Evolutionary conservation across 2,888 invertebrate genomes (phyloP).

Genomic region (Ashinkailepas kermadecensis): DNA sequence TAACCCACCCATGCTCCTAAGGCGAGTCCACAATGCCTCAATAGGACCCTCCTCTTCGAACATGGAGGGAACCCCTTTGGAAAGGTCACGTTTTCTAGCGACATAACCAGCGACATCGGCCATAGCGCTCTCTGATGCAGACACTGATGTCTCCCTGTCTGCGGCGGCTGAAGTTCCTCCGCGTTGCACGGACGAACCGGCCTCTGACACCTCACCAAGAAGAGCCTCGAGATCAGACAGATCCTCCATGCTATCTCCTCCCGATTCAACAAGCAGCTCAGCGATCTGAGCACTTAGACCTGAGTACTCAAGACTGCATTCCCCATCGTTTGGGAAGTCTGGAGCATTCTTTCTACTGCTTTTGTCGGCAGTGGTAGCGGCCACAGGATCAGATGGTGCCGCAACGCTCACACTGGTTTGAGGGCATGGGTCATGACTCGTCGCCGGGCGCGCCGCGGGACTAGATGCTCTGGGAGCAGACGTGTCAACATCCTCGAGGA

Average conservation of each 20-base stretch:
- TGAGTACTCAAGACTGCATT: background rate
- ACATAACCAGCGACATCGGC: background rate
- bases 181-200: background rate
- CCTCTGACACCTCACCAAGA: background rate
- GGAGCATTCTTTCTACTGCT: too few species aligned
- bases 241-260: background rate
- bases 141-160: background rate
- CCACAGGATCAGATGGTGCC: background rate
- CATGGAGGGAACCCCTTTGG: background rate
- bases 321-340: background rate
- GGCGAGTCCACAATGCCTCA: background rate
- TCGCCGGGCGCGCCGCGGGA: background rate
- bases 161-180: background rate
- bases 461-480: background rate
- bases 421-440: background rate
- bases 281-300: background rate
- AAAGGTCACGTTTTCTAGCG: background rate
- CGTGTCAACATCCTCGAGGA: too few species aligned
- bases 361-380: too few species aligned
- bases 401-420: background rate
- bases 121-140: background rate
- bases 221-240: background rate
- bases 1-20: background rate
- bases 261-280: background rate
- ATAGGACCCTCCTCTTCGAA: background rate